phyloP scores from a whole-genome alignment of 1,140 invertebrate species.

The Drosophila truncata region DNA sequence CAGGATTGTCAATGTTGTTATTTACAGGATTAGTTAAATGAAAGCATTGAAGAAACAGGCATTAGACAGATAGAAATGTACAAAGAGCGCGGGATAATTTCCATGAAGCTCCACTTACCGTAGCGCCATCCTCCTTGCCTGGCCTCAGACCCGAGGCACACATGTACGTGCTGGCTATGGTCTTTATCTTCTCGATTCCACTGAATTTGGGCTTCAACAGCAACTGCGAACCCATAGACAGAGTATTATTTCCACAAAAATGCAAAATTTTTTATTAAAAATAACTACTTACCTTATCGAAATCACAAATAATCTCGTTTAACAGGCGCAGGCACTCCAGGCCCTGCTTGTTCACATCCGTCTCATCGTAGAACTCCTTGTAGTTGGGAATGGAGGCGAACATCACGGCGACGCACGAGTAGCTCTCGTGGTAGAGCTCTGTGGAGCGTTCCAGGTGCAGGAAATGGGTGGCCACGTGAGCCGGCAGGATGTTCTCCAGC shows the following conservation, averaged over 20 bases:
- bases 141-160: slow-evolving; percentile 96
- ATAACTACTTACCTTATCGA: slow-evolving; percentile 93
- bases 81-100: not conserved
- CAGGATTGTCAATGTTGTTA: slow-evolving; percentile 45
- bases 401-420: slow-evolving; percentile 98
- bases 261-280: not conserved
- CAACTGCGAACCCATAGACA: slow-evolving; percentile 86
- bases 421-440: slow-evolving; percentile 97
- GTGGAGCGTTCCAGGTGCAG: slow-evolving; percentile 87
- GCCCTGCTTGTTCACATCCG: slow-evolving; percentile 98
- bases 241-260: not conserved
- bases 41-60: slow-evolving; percentile 58
- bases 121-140: slow-evolving; percentile 91
- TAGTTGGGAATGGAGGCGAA: slow-evolving; percentile 99
- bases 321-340: slow-evolving; percentile 96
- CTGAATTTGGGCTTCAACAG: slow-evolving; percentile 97
- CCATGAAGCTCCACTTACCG: slow-evolving; percentile 86
- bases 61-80: slow-evolving; percentile 49
- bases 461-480: slow-evolving; percentile 98
- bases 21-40: slow-evolving; percentile 66
- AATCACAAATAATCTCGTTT: slow-evolving; percentile 99
- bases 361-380: slow-evolving; percentile 99
- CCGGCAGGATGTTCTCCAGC: slow-evolving; percentile 98
- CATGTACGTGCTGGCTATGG: slow-evolving; percentile 99
- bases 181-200: slow-evolving; percentile 99